phyloP scores from a whole-genome alignment of 2,888 invertebrate genomes.

The Callosobruchus maculatus region DNA sequence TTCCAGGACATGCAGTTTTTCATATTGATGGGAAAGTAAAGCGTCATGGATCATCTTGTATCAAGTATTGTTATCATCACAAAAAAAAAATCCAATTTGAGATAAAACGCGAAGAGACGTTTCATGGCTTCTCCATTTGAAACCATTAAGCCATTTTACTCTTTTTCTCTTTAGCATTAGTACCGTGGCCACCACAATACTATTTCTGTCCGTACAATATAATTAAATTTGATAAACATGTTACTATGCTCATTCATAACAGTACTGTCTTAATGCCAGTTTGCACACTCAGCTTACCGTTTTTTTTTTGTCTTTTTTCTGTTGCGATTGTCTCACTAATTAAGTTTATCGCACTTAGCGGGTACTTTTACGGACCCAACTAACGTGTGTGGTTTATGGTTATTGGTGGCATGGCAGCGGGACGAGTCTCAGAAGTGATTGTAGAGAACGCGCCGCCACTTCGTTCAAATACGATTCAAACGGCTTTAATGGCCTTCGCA shows the following conservation, averaged over 20 bases:
- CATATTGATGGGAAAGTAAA: too few relatives aligned
- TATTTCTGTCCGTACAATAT: neutral
- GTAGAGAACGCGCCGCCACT: neutral
- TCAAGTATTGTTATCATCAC: too few relatives aligned
- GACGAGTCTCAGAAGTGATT: neutral
- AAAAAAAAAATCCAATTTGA: too few relatives aligned
- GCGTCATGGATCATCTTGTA: too few relatives aligned
- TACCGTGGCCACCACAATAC: too few relatives aligned
- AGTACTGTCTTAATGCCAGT: neutral
- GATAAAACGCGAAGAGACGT: too few relatives aligned
- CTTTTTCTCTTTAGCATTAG: too few relatives aligned
- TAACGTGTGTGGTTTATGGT: neutral
- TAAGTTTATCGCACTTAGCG: neutral
- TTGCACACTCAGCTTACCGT: neutral
- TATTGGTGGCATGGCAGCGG: neutral
- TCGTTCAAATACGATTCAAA: neutral
- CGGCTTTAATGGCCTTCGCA: neutral
- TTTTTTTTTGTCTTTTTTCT: neutral
- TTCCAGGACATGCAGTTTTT: too few relatives aligned
- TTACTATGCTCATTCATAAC: neutral
- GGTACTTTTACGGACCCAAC: neutral
- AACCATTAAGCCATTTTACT: too few relatives aligned
- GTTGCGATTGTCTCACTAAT: neutral
- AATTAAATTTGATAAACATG: neutral
- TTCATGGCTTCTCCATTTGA: too few relatives aligned